A percentile compares a stretch with the other conserved stretches of the same genome.
Evolutionary conservation across 2,888 invertebrate species (phyloP).

Genomic region (Gerosis bhagava): DNA sequence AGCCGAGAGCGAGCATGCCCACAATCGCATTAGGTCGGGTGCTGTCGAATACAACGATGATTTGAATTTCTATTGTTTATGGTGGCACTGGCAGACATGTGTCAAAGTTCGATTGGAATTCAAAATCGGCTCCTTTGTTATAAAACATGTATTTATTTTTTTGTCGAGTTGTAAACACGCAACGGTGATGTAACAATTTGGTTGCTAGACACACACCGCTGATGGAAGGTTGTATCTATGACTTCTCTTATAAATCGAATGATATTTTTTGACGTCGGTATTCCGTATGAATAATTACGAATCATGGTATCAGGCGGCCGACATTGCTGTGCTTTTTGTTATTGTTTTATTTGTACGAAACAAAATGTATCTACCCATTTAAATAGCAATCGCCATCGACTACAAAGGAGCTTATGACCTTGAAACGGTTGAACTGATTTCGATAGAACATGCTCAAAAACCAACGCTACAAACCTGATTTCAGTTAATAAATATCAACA

Average conservation of each 20-base stretch:
- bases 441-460: no score
- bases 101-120: slow-evolving; percentile 82
- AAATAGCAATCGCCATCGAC: no score
- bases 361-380: no score
- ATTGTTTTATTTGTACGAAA: slow-evolving; percentile 12
- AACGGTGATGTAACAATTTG: slow-evolving; percentile 79
- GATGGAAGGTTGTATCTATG: slow-evolving; percentile 73
- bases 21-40: slow-evolving; percentile 73
- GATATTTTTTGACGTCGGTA: slow-evolving; percentile 76
- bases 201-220: slow-evolving; percentile 62
- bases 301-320: slow-evolving; percentile 56
- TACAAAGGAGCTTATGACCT: no score
- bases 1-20: slow-evolving; percentile 55
- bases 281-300: slow-evolving; percentile 74
- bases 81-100: slow-evolving; percentile 83
- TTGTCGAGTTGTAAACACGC: slow-evolving; percentile 80
- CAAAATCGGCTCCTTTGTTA: slow-evolving; percentile 81
- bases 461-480: no score
- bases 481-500: no score
- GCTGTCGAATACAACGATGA: slow-evolving; percentile 74
- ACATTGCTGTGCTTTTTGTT: slow-evolving; percentile 5
- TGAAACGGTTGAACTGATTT: no score
- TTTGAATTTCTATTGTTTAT: slow-evolving; percentile 82
- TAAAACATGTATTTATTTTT: slow-evolving; percentile 66
- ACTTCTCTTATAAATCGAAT: slow-evolving; percentile 61